Conservation (phyloP, 2,113 vertebrate species). For the Podocnemis expansa region DNA sequence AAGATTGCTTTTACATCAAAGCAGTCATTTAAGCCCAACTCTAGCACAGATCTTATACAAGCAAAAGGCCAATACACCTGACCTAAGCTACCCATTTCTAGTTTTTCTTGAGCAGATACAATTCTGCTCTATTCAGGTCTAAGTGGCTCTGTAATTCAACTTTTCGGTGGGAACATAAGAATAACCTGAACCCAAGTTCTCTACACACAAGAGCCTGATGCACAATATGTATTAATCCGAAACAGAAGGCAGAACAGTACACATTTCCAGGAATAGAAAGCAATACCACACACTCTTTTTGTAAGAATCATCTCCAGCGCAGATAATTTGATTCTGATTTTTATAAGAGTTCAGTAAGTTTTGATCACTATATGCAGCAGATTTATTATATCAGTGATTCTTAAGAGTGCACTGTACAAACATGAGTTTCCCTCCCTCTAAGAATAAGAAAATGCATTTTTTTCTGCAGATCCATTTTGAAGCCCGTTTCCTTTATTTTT, state of each 20-base stretch:
- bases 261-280: background rate
- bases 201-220: fast-evolving
- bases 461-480: background rate
- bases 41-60: background rate
- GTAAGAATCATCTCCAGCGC: too few relatives aligned
- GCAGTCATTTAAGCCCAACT: background rate
- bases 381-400: too few relatives aligned
- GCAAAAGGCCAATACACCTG: background rate
- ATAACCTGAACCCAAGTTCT: fast-evolving
- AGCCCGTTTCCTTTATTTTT: background rate
- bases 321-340: too few relatives aligned
- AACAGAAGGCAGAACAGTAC: fast-evolving
- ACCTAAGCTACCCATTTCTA: background rate
- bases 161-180: fast-evolving
- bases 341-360: too few relatives aligned
- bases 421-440: background rate
- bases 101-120: background rate
- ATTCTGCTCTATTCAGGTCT: too few relatives aligned
- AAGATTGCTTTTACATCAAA: background rate
- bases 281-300: background rate
- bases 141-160: fast-evolving
- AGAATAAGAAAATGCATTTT: background rate
- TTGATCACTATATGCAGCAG: too few relatives aligned
- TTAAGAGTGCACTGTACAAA: too few relatives aligned
- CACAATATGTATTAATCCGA: fast-evolving